These are phyloP conservation scores for Tenthredo scrophulariae DNA, from an alignment of 2,888 invertebrate genomes.

Conservation along the genomic window DNA sequence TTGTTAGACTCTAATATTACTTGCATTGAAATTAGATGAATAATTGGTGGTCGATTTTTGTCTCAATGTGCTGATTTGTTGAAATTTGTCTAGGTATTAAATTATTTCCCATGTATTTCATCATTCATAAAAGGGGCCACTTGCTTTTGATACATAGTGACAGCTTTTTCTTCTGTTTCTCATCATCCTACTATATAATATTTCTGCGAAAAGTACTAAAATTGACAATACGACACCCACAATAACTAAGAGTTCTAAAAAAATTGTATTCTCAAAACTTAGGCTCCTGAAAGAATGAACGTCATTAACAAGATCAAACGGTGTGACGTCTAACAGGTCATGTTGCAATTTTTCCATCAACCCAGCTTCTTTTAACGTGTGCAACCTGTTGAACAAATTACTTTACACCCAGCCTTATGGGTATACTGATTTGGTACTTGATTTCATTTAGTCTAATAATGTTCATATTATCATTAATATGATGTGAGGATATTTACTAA, in stretches of 20 bases:
- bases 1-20: background rate
- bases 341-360: background rate
- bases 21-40: background rate
- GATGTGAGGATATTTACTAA: background rate
- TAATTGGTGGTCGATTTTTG: background rate
- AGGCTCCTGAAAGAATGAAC: background rate
- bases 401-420: background rate
- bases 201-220: constrained; percentile 23
- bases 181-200: constrained; percentile 2
- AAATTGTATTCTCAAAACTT: background rate
- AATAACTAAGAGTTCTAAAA: constrained; percentile 5
- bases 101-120: background rate
- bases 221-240: background rate
- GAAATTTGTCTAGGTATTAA: background rate
- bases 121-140: background rate
- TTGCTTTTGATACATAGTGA: background rate
- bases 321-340: background rate
- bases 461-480: background rate
- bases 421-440: background rate
- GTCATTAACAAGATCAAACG: background rate
- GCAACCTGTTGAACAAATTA: background rate
- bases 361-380: background rate
- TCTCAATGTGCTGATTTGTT: background rate
- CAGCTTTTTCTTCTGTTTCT: background rate
- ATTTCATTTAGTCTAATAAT: background rate